Evolutionary conservation across 2,113 vertebrate species (phyloP), one percentile per base, ranked within the genome.

Genomic region (Dermatemys mawii): DNA sequence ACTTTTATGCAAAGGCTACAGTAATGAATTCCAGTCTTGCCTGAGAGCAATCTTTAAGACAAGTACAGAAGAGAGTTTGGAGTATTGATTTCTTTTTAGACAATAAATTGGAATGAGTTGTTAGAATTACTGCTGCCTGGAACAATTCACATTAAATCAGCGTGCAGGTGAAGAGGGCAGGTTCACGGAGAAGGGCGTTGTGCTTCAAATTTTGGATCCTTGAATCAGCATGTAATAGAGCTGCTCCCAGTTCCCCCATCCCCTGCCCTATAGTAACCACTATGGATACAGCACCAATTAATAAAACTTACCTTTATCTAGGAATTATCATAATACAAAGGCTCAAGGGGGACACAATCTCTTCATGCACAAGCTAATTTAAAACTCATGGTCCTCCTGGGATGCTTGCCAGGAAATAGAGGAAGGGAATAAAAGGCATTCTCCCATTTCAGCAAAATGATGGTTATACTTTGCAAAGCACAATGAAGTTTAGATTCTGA

Each of bases 221-320:
- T 82, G 86, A 91, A 90, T 90, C 89, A 57, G 24, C 38, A 2
- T 92, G 90, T 51, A 49, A 73, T 78, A 60, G 92, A 81, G 50
- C 88, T 67, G 35, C 67, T 87, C 44, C 82, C 88, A 13, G 89
- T 92, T 73, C 38, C 82, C 50, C 76, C 90, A 83, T 79, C 89
- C 86, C 41, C 46, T 85, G 53, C 35, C 0, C 51, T 83, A 88
- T 57, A 87, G 81, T 49, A 90, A 92, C 84, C 95, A 92, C 95
- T 79, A 87, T 87, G 87, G 96, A 87, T 83, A 86, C 81, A 90
- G 91, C 85, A 91, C 92, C 96, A 97, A 96, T 97, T 96, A 97
- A 97, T 96, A 94, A 94, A 96, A 96, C 81, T 89, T 93, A 95
- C 87, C 93, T 97, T 97, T 95, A 97, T 93, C 93, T 96, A n/a